A percentile compares a stretch with the other conserved stretches of the same genome.
Conservation (phyloP, 2,113 vertebrate species). For the Channa maculata region DNA sequence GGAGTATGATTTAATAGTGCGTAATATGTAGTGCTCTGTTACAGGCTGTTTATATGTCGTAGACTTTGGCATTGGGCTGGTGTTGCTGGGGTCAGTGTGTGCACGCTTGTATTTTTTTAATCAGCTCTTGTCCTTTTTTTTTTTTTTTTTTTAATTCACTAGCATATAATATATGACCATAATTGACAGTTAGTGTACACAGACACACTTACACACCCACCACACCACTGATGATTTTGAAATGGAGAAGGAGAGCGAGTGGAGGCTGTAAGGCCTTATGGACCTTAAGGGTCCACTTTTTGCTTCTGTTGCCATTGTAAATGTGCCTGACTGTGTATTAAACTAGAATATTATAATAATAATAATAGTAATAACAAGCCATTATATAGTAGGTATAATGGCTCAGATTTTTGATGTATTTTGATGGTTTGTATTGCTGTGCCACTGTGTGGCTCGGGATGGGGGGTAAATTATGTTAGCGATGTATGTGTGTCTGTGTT, state of each 20-base stretch:
- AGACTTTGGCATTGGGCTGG: conserved; percentile 46
- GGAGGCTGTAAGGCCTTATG: conserved; percentile 26
- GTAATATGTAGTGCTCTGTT: conserved; percentile 46
- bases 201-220: conserved; percentile 8
- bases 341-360: conserved; percentile 51
- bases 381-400: conserved; percentile 57
- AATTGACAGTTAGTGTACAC: conserved; percentile 45
- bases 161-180: conserved; percentile 39
- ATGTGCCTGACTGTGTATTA: conserved; percentile 78
- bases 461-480: conserved; percentile 75
- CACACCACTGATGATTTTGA: conserved; percentile 9
- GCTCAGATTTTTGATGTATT: conserved; percentile 57
- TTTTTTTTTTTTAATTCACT: conserved; percentile 32
- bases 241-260: conserved; percentile 21
- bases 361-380: conserved; percentile 61
- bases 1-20: conserved; percentile 48
- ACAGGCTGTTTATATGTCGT: conserved; percentile 41
- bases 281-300: conserved; percentile 31
- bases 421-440: conserved; percentile 71
- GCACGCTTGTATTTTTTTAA: conserved; percentile 24
- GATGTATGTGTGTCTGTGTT: conserved; percentile 62
- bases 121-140: conserved; percentile 35
- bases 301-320: conserved; percentile 78
- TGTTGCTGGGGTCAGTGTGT: conserved; percentile 22
- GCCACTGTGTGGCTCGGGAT: conserved; percentile 84